These are phyloP conservation scores for Anguilla anguilla DNA, from an alignment of 2,797 vertebrate species.

Conservation along the genomic window DNA sequence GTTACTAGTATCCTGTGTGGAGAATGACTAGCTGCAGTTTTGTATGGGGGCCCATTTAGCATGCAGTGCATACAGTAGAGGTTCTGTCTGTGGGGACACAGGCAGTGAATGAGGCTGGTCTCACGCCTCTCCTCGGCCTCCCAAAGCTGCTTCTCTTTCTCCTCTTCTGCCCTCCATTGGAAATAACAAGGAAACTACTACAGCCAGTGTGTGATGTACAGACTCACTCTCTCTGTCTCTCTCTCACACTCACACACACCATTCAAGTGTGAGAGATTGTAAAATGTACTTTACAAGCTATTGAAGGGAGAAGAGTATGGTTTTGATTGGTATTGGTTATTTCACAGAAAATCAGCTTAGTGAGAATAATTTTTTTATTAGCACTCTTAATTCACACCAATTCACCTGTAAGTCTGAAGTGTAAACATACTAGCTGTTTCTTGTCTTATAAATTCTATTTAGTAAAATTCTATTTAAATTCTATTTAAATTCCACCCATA, in stretches of 20 bases:
- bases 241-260: neutral
- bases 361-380: neutral
- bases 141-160: conserved; percentile 60
- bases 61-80: neutral
- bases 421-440: neutral
- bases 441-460: neutral
- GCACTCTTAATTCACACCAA: neutral
- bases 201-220: neutral
- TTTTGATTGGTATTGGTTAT: conserved; percentile 30
- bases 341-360: conserved; percentile 58
- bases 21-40: neutral
- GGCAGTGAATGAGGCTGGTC: neutral
- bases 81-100: conserved; percentile 17
- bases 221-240: neutral
- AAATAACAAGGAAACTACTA: conserved; percentile 61
- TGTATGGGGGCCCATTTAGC: too few species aligned
- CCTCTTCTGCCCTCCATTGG: conserved; percentile 80
- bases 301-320: neutral
- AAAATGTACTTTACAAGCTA: neutral
- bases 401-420: neutral
- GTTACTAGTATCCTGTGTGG: neutral
- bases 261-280: neutral
- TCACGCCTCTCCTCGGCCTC: conserved; percentile 14
- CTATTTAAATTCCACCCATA: neutral
- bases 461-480: neutral